Conservation (phyloP, 1,140 invertebrate genomes). For the Anthonomus grandis region DNA sequence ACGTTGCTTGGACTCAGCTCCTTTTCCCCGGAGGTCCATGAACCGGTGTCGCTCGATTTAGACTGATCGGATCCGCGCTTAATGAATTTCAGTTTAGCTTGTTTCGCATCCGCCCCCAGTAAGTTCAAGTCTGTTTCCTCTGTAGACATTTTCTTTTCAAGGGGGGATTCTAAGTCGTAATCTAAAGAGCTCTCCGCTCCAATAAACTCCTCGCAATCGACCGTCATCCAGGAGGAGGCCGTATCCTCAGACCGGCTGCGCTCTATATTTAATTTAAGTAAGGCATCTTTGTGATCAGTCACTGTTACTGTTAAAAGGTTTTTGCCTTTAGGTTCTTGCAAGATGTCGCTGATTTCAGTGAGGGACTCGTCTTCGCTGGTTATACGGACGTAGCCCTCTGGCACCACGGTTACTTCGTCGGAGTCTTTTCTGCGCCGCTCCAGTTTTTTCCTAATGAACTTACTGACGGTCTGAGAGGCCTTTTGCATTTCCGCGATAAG, state of each 20-base stretch:
- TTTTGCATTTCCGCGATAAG: conserved; percentile 44
- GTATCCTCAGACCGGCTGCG: conserved; percentile 60
- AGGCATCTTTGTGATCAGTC: conserved; percentile 42
- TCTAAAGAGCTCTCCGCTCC: conserved; percentile 54
- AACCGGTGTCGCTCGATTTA: conserved; percentile 61
- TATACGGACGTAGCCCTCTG: conserved; percentile 49
- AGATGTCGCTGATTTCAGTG: conserved; percentile 59
- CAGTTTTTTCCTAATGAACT: conserved; percentile 42
- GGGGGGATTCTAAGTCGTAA: conserved; percentile 44
- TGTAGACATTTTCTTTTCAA: conserved; percentile 47
- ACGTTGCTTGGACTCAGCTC: conserved; percentile 52
- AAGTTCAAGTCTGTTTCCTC: conserved; percentile 44
- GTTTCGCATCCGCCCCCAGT: conserved; percentile 50
- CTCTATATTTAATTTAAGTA: conserved; percentile 51
- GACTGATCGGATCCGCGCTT: conserved; percentile 63
- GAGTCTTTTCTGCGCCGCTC: conserved; percentile 45
- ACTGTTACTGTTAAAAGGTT: conserved; percentile 44
- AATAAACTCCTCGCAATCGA: conserved; percentile 60
- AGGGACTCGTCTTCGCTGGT: conserved; percentile 64
- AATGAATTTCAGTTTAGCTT: conserved; percentile 48
- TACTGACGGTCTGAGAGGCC: conserved; percentile 41
- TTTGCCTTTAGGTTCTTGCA: conserved; percentile 42
- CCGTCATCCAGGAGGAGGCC: conserved; percentile 58
- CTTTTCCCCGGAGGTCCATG: conserved; percentile 54
- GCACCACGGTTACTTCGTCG: conserved; percentile 48